Evolutionary conservation across 2,113 vertebrate genomes (phyloP).

Genomic region (Pimephales promelas): DNA sequence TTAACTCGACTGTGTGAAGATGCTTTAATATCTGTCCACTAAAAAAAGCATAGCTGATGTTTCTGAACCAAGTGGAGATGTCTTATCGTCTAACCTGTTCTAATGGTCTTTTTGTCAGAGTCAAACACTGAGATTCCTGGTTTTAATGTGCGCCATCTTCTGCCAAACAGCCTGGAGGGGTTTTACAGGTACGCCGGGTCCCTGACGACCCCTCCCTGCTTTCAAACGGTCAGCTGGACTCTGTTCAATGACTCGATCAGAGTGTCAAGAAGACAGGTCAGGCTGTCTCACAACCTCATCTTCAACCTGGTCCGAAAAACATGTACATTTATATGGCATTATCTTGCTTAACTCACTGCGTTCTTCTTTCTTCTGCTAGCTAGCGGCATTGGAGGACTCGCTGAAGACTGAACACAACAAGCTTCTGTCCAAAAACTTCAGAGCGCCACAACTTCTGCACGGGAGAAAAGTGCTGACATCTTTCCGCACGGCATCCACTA

Average conservation of each 20-base stretch:
- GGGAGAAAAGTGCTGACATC: constrained; percentile 60
- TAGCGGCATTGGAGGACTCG: constrained; percentile 62
- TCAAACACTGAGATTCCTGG: constrained; percentile 72
- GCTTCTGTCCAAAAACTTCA: constrained; percentile 61
- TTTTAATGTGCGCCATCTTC: constrained; percentile 79
- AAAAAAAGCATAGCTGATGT: not conserved
- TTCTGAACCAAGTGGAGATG: too few relatives aligned
- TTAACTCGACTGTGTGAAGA: too few relatives aligned
- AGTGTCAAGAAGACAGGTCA: constrained; percentile 79
- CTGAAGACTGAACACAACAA: constrained; percentile 57
- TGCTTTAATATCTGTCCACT: not conserved
- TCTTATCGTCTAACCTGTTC: not conserved
- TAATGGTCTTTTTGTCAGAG: constrained; percentile 62
- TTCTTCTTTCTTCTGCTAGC: constrained; percentile 40
- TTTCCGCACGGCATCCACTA: constrained; percentile 28
- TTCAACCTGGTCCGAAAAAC: not conserved
- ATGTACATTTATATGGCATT: not conserved
- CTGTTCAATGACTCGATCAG: constrained; percentile 83
- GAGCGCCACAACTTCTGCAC: constrained; percentile 58
- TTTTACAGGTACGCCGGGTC: constrained; percentile 86
- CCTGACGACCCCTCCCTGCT: constrained; percentile 85
- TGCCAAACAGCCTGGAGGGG: constrained; percentile 76
- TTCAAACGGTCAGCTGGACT: constrained; percentile 84
- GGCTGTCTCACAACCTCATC: not conserved
- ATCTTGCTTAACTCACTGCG: not conserved